Percentiles rank a stretch among this genome's conserved stretches.
These are phyloP conservation scores for Ceratina japonica DNA, from an alignment of 1,140 invertebrate genomes.

Conservation along the genomic window DNA sequence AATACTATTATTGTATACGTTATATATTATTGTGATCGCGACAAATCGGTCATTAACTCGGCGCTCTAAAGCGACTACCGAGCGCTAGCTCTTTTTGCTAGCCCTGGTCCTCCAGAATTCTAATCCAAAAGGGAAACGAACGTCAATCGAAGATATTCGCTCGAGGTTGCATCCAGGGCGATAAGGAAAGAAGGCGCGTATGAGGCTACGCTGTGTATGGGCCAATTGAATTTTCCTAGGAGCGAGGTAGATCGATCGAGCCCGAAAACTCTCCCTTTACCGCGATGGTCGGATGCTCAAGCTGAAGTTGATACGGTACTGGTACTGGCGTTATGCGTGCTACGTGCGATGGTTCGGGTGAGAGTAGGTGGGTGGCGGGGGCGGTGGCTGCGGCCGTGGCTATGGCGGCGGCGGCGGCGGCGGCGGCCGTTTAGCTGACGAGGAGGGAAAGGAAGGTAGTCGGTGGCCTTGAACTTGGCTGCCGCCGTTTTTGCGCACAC, in stretches of 20 bases:
- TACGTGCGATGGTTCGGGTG: slow-evolving; percentile 42
- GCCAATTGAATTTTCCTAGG: slow-evolving; percentile 54
- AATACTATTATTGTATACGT: not conserved
- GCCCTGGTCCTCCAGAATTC: not conserved
- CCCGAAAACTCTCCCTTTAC: slow-evolving; percentile 32
- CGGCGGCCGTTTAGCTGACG: slow-evolving; percentile 9
- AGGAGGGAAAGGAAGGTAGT: slow-evolving; percentile 10
- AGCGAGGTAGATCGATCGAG: slow-evolving; percentile 55
- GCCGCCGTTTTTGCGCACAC: slow-evolving; percentile 67
- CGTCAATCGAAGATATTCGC: no score
- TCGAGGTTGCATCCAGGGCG: no score
- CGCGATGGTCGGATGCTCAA: not conserved
- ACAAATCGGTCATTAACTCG: slow-evolving; percentile 58
- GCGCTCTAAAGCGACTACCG: slow-evolving; percentile 21
- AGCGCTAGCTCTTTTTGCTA: slow-evolving; percentile 1
- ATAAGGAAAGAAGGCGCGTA: not conserved
- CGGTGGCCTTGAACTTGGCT: slow-evolving; percentile 74
- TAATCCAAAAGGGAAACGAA: not conserved
- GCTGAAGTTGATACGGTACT: slow-evolving; percentile 48
- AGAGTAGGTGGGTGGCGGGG: slow-evolving; percentile 47
- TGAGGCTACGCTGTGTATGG: not conserved
- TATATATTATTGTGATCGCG: slow-evolving; percentile 37
- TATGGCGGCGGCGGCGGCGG: slow-evolving; percentile 7
- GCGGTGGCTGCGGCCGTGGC: slow-evolving; percentile 28
- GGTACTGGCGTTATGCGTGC: slow-evolving; percentile 42